Base-by-base conservation (phyloP, 2,888 invertebrate genomes). In the Amiota communis region DNA sequence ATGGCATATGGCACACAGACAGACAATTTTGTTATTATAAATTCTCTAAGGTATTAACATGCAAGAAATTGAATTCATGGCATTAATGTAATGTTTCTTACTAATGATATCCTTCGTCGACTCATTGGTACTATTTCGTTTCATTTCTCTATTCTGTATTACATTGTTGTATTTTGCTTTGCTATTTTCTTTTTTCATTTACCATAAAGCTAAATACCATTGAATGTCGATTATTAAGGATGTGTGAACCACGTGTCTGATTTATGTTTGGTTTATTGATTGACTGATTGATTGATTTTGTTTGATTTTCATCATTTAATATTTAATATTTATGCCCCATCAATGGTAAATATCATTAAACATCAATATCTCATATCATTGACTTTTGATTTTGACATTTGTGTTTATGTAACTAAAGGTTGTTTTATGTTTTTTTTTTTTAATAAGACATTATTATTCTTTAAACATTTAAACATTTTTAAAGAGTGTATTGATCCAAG, bases 201-300 rank as follows among this genome's bases (percentile, higher is more conserved):
- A n/a, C n/a, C n/a, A n/a, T n/a, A 47, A 67, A 49, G 20, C 48
- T 47, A 8, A 47, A 67, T 20, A n/a, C 65, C 17, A n/a, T 13
- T 56, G 20, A 17, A 47, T 48, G 70, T 48, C 11, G 12, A 36
- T 46, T 10, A 53, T 53, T 53, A 53, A 13, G n/a, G n/a, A 13
- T 15, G 56, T 47, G 57, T 49, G 9, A 69, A 36, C 72, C 56
- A 49, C n/a, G 53, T 61, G 17, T 6, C 8, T 36, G 6, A 36
- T 36, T 36, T 36, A 36, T 65, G 48, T 20, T 36, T 48, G 49
- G 51, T 47, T 75, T 13, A 56, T 13, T 72, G 73, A 74, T 23
- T 76, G 72, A 80, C 63, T 72, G 64, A 85, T 83, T 84, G 82
- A 85, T 83, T 83, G 82, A 85, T 81, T 84, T 83, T 85, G 82